Base-by-base conservation (phyloP, 2,888 invertebrate genomes). In the Brachypalpus laphriformis region DNA sequence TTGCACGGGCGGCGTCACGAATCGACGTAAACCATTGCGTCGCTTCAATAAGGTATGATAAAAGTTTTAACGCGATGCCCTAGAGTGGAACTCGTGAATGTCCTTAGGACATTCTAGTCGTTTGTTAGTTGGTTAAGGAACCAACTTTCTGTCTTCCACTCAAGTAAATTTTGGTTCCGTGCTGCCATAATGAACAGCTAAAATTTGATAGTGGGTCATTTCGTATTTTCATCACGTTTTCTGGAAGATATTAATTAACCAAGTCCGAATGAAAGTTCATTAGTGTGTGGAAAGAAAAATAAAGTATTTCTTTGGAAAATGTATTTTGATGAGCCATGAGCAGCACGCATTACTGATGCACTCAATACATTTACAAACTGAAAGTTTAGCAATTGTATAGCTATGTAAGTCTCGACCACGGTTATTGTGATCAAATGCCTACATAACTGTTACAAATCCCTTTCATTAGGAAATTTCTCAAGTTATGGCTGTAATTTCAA, bases 51-150 rank as follows among this genome's bases (percentile, higher is more conserved):
- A 71, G 59, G 70, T 75, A 78, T 70, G 81, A 81, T 85, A 81
- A 81, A 85, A 81, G 88, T 89, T 89, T 89, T 90, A 90, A 90
- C 89, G 88, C 88, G 87, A 87, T 81, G 77, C 88, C 90, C 90
- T 66, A 87, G 81, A 89, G 91, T 87, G 66, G 71, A 90, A 90
- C 90, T 91, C 91, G 91, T 91, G 91, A 91, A 80, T 83, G 87
- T 90, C 91, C 90, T 87, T 87, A 89, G 90, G 91, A 82, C 72
- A 86, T 82, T 81, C 65, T 75, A 81, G 80, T 54, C 66, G 45
- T 77, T 77, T 74, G 78, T 63, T 76, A 42, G 72, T 61, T 49
- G 47, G 51, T 59, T 51, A 57, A 74, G 51, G 59, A 70, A 51
- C 34, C 28, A 59, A 68, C 40, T 74, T 72, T 56, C 56, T n/a